phyloP scores from a whole-genome alignment of 2,888 invertebrate genomes.

The Epistrophe grossulariae region DNA sequence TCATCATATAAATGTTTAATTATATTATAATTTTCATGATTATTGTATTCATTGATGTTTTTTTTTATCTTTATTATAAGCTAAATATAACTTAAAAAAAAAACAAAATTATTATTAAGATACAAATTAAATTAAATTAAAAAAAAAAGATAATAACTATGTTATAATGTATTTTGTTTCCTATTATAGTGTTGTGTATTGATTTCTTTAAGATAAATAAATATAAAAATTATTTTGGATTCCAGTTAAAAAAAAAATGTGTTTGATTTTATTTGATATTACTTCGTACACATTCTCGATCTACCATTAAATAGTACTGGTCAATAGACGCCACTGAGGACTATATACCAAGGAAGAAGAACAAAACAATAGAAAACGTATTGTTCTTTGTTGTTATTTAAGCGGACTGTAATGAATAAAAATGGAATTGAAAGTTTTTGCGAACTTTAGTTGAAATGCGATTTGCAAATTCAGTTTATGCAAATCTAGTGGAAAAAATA shows the following conservation, averaged over 20 bases:
- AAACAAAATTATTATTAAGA: conserved; percentile 40
- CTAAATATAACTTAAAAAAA: conserved; percentile 8
- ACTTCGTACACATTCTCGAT: background rate
- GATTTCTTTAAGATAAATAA: conserved; percentile 69
- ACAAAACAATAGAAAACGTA: too few relatives aligned
- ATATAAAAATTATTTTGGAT: conserved; percentile 72
- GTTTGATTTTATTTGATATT: background rate
- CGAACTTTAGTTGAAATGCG: too few relatives aligned
- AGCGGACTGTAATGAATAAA: too few relatives aligned
- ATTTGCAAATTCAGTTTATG: too few relatives aligned
- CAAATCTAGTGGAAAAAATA: too few relatives aligned
- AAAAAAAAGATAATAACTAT: conserved; percentile 39
- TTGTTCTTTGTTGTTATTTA: too few relatives aligned
- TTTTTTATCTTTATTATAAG: conserved; percentile 45
- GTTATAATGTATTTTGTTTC: conserved; percentile 68
- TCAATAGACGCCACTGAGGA: too few relatives aligned
- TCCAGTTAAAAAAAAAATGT: conserved; percentile 46
- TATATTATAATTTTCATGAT: background rate
- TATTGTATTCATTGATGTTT: conserved; percentile 41
- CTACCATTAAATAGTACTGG: background rate
- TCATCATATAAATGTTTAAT: background rate
- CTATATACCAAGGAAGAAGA: too few relatives aligned
- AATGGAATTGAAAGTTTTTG: too few relatives aligned
- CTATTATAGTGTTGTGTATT: conserved; percentile 72
- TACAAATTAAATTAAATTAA: conserved; percentile 56